These are phyloP conservation scores for Ceratothoa steindachneri DNA, from an alignment of 2,888 invertebrate genomes.

Conservation along the genomic window DNA sequence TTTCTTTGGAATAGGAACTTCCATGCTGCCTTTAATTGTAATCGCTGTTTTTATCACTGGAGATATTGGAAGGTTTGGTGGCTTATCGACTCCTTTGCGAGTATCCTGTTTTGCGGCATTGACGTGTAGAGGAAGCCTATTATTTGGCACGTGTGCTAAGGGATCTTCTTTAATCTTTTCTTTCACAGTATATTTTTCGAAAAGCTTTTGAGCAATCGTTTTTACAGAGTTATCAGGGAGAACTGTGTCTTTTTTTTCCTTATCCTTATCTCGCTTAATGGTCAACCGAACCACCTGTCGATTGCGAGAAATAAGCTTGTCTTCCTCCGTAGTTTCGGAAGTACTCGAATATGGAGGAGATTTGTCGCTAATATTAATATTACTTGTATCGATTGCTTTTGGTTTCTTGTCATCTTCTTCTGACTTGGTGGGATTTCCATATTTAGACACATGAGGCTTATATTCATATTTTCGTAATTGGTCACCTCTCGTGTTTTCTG, in stretches of 20 bases:
- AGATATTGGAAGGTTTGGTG: neutral
- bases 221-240: conserved; percentile 35
- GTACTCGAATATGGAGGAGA: conserved; percentile 16
- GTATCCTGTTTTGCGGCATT: neutral
- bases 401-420: conserved; percentile 8
- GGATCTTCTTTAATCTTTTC: conserved; percentile 31
- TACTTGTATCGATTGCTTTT: conserved; percentile 31
- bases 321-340: neutral
- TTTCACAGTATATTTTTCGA: conserved; percentile 34
- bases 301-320: conserved; percentile 22
- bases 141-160: neutral
- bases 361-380: conserved; percentile 35
- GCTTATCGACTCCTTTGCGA: conserved; percentile 1
- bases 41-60: neutral
- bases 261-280: conserved; percentile 30
- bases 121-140: conserved; percentile 6
- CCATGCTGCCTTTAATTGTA: neutral
- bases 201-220: conserved; percentile 40
- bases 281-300: conserved; percentile 41
- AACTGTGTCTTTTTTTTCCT: conserved; percentile 20
- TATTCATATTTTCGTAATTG: neutral
- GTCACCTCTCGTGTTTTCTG: neutral
- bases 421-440: neutral
- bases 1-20: neutral
- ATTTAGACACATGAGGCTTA: neutral